These are phyloP conservation scores for Scaptomyza tumidula DNA, from an alignment of 2,888 invertebrate genomes.

Conservation along the genomic window DNA sequence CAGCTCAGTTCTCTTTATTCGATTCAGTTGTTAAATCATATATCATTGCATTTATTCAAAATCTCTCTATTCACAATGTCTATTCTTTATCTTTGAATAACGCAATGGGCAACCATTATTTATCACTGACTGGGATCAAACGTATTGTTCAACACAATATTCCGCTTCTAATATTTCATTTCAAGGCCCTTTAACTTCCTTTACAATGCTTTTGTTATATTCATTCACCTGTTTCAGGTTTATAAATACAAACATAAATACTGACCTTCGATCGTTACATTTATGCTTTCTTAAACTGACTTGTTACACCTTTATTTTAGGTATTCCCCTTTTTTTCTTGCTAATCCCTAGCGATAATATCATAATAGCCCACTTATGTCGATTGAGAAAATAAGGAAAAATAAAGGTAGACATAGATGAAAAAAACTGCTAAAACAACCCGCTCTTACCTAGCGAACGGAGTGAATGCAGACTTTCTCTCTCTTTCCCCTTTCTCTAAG, in stretches of 20 bases:
- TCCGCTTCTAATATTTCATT: constrained; percentile 43
- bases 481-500: constrained; percentile 22
- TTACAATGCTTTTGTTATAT: constrained; percentile 30
- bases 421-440: constrained; percentile 56
- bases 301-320: constrained; percentile 47
- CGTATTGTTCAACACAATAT: constrained; percentile 35
- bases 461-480: constrained; percentile 14
- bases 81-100: constrained; percentile 16
- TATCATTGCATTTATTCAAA: constrained; percentile 37
- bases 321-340: constrained; percentile 36
- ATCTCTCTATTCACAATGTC: constrained; percentile 25
- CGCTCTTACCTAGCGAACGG: constrained; percentile 42
- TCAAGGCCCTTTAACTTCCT: constrained; percentile 38
- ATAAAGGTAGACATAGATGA: not conserved
- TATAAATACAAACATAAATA: constrained; percentile 13
- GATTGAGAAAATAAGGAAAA: constrained; percentile 32
- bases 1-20: not conserved
- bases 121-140: constrained; percentile 33
- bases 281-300: constrained; percentile 46
- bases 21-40: constrained; percentile 14
- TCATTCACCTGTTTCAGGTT: constrained; percentile 43
- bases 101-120: constrained; percentile 30
- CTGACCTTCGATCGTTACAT: constrained; percentile 44
- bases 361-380: constrained; percentile 63
- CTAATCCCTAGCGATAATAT: constrained; percentile 63